These are phyloP conservation scores for Rhagoletis pomonella DNA, from an alignment of 1,140 invertebrate genomes.

Conservation along the genomic window DNA sequence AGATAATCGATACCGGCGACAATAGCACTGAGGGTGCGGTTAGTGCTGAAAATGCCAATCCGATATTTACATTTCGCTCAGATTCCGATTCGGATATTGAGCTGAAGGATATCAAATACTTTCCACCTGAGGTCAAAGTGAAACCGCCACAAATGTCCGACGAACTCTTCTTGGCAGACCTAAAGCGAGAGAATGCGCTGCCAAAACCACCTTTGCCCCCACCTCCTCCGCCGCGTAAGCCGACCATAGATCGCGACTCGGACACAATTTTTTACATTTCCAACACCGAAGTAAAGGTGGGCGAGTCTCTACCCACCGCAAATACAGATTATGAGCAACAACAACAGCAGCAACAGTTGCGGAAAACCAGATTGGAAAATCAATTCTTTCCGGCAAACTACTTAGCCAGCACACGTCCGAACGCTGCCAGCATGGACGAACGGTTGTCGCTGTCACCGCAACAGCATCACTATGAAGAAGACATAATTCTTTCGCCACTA, in stretches of 20 bases:
- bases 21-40: constrained; percentile 58
- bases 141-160: constrained; percentile 61
- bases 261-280: constrained; percentile 74
- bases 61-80: constrained; percentile 64
- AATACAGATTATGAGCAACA: constrained; percentile 33
- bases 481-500: constrained; percentile 69
- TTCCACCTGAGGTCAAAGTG: constrained; percentile 57
- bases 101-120: constrained; percentile 48
- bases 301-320: constrained; percentile 68
- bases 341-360: constrained; percentile 60
- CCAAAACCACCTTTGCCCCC: constrained; percentile 60
- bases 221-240: constrained; percentile 59
- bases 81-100: constrained; percentile 56
- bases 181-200: constrained; percentile 57
- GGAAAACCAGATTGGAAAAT: constrained; percentile 67
- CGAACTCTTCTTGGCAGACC: constrained; percentile 69
- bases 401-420: constrained; percentile 58
- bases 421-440: constrained; percentile 56
- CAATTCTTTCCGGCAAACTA: constrained; percentile 73
- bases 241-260: constrained; percentile 68
- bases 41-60: constrained; percentile 60
- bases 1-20: constrained; percentile 67
- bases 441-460: constrained; percentile 50
- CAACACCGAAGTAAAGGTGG: constrained; percentile 73
- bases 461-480: constrained; percentile 66